Base-by-base conservation (phyloP, 1,140 invertebrate genomes). In the Cheumatopsyche charites region DNA sequence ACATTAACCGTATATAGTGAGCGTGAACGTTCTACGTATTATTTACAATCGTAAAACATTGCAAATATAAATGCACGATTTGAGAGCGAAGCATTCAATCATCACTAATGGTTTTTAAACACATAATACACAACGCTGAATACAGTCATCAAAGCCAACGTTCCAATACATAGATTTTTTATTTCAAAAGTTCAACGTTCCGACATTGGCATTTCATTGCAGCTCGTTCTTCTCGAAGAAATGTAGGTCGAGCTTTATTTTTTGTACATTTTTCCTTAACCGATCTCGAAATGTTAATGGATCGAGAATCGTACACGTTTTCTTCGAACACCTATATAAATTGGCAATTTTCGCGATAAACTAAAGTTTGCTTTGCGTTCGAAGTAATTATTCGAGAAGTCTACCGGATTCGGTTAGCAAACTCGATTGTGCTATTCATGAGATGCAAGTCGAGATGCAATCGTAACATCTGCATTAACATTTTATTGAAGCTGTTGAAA, bases 371-470 rank as follows among this genome's bases (percentile, higher is more conserved):
- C 9, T 9, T 36, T 36, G 9, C 3, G 29, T 4, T 9, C 29
- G 29, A 36, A 36, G 3, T 4, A 36, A 36, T 4, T 36, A 3
- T 36, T 36, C 3, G 29, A 36, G 29, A 4, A 36, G 9, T 4
- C 9, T 36, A 36, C 25, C 2, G 23, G 21, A 58, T 58, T 23
- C 21, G 55, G 23, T 12, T 58, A 36, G 21, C 55, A 58, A 58
- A 58, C 19, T 13, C 63, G 47, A 66, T 66, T 66, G 25, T 66
- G 6, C 42, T 66, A 66, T 66, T 66, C 63, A 66, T 66, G 63
- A 66, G 17, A 65, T 42, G 41, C 25, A 11, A 26, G 15, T 47
- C 15, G 21, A 55, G 49, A 21, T 45, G 45, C 47, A 15, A 55
- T 23, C 42, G 49, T 25, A 47, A 68, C 66, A 68, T 41, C 47